Base-by-base conservation (phyloP, 2,113 vertebrate species). In the Onychostruthus taczanowskii region DNA sequence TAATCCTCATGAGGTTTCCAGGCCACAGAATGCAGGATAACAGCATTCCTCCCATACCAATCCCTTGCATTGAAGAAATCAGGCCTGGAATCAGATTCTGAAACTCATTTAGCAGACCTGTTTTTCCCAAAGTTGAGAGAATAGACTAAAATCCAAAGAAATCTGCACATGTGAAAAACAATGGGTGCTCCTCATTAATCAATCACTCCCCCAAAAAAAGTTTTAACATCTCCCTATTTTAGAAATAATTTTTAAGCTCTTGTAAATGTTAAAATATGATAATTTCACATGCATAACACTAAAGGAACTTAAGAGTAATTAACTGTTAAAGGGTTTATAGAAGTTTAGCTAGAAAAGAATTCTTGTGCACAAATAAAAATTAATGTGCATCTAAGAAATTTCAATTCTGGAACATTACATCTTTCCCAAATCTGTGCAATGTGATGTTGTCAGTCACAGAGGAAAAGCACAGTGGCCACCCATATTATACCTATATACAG, bases 21-120 rank as follows among this genome's bases (percentile, higher is more conserved):
- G 94, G 96, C 95, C 92, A 93, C 95, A 96, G 86, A 96, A 97
- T 96, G 96, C 91, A 95, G 96, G 94, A 95, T 94, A 96, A 97
- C 95, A 47, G 52, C 98, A 98, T 98, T 98, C 98, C 92, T 97
- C 79, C 97, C 98, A 98, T 98, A 97, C 97, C 98, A 93, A 90
- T 94, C 95, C 92, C 84, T 97, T 92, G 96, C 93, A 41, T 93
- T 96, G 63, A 83, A 96, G 92, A 96, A 96, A 94, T 79, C 79
- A 94, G 90, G 90, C 73, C 93, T 92, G 96, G 84, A 97, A 96
- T 88, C 87, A 47, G 83, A 68, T 94, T 94, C 83, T 96, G 89
- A 95, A 93, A 87, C 92, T 97, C 92, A 94, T 93, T 85, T 82
- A 95, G 84, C 68, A 94, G 92, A 97, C 96, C 95, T 96, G 94